Evolutionary conservation across 2,888 invertebrate genomes (phyloP).

Genomic region (Ornithoptera alexandrae): DNA sequence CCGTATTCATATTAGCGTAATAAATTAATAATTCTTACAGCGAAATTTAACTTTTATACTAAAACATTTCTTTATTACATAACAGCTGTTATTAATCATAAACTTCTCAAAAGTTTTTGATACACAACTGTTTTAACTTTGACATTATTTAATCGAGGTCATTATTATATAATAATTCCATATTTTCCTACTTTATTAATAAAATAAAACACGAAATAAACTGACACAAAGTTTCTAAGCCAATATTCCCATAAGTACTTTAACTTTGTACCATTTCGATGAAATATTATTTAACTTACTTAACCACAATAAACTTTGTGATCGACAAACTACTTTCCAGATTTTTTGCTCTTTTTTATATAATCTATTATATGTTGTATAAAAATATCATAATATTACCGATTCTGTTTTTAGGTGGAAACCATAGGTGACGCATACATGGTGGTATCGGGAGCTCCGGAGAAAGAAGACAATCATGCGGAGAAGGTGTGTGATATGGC

Average conservation of each 20-base stretch:
- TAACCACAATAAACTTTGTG: slow-evolving; percentile 2
- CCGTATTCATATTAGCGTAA: no score
- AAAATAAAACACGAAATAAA: no score
- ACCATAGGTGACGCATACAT: slow-evolving; percentile 99
- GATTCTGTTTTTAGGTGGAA: slow-evolving; percentile 84
- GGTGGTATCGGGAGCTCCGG: slow-evolving; percentile 98
- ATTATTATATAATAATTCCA: no score
- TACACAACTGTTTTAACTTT: no score
- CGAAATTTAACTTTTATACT: no score
- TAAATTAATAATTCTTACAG: no score
- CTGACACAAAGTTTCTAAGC: background rate
- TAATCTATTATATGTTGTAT: background rate
- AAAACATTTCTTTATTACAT: no score
- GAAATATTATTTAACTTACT: background rate
- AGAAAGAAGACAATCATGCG: slow-evolving; percentile 93
- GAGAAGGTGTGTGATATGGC: slow-evolving; percentile 97
- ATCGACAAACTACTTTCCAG: background rate
- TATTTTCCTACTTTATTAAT: no score
- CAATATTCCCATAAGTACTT: background rate
- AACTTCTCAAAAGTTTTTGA: no score
- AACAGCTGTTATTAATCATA: no score
- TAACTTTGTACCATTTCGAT: background rate
- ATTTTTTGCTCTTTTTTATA: background rate
- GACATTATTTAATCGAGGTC: no score
- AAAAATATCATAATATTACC: background rate